Conservation (phyloP, 2,797 vertebrate species). For the Prionace glauca region DNA sequence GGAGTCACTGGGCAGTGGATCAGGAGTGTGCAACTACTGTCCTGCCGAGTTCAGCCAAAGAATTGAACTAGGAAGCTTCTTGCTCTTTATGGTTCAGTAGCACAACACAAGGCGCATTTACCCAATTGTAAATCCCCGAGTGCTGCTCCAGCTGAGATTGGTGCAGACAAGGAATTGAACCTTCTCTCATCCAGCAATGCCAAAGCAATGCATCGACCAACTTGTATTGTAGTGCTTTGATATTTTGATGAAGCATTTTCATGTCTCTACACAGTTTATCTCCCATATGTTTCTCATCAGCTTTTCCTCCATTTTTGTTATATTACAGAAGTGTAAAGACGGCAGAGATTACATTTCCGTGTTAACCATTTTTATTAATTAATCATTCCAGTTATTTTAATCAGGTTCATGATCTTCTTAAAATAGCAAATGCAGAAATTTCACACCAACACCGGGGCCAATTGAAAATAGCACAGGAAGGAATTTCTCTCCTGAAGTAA, state of each 20-base stretch:
- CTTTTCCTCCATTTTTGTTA: not conserved
- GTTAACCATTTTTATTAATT: not conserved
- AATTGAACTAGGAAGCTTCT: not conserved
- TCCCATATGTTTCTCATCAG: not conserved
- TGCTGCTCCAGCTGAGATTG: not conserved
- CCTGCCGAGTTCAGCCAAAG: not conserved
- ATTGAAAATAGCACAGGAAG: not conserved
- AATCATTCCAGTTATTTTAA: not conserved
- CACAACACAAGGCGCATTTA: not conserved
- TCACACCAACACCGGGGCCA: not conserved
- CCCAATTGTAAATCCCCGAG: not conserved
- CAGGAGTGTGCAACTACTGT: not conserved
- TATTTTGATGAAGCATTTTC: not conserved
- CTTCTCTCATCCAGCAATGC: not conserved
- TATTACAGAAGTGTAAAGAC: not conserved
- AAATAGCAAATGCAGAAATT: not conserved
- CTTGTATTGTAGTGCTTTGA: not conserved
- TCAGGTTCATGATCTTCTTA: not conserved
- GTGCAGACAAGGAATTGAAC: not conserved
- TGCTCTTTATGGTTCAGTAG: not conserved
- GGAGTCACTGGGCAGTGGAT: not conserved
- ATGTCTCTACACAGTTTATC: not conserved
- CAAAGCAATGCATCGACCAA: not conserved
- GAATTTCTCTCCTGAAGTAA: slow-evolving; percentile 4
- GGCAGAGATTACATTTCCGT: not conserved